These are phyloP conservation scores for Peromyscus polionotus DNA, from an alignment of 2,113 vertebrate genomes.

Conservation along the genomic window DNA sequence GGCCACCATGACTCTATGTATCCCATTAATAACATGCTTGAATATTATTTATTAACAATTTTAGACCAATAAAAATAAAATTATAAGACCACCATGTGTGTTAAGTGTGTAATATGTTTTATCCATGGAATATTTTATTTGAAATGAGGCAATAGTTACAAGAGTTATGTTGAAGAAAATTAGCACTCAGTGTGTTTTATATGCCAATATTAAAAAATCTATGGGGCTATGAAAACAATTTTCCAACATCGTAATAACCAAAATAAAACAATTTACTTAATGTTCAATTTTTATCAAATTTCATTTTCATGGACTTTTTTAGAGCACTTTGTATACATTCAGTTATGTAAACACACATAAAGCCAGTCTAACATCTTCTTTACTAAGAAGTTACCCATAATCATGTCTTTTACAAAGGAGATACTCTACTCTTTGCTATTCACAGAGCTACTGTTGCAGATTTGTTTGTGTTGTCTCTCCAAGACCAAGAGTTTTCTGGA, in stretches of 20 bases:
- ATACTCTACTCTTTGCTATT: not conserved
- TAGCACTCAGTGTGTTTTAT: constrained; percentile 40
- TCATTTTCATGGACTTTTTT: not conserved
- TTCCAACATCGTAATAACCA: constrained; percentile 19
- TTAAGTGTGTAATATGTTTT: constrained; percentile 30
- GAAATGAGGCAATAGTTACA: not conserved
- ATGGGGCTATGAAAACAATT: constrained; percentile 28
- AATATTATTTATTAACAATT: constrained; percentile 27
- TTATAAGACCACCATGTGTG: not conserved
- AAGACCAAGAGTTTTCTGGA: not conserved
- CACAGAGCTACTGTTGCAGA: not conserved
- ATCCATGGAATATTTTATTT: constrained; percentile 42
- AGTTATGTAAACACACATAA: constrained; percentile 15
- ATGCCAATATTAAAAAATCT: not conserved
- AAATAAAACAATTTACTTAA: constrained; percentile 57
- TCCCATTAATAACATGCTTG: not conserved
- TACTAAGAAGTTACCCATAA: not conserved
- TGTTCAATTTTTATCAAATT: constrained; percentile 46
- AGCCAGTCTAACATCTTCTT: not conserved
- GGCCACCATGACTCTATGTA: not conserved
- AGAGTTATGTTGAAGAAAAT: constrained; percentile 36
- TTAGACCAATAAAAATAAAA: not conserved
- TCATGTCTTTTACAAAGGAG: not conserved
- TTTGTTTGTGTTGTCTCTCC: not conserved
- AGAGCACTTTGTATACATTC: not conserved